Evolutionary conservation across 2,888 invertebrate species (phyloP).

Genomic region (Agrochola lota): DNA sequence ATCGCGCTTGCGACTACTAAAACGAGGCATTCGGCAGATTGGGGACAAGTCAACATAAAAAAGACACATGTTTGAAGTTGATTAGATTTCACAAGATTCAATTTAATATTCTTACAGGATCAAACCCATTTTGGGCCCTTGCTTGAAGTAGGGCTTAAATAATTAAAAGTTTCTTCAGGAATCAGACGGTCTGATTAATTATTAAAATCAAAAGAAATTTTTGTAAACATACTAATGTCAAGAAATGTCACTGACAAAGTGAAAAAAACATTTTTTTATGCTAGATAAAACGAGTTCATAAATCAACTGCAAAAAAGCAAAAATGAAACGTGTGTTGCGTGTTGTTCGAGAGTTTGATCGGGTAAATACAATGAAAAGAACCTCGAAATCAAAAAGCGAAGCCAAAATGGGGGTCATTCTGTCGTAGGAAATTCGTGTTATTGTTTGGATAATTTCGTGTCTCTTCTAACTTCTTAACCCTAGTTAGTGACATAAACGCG

Average conservation of each 20-base stretch:
- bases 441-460: no score
- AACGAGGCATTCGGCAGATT: background rate
- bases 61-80: background rate
- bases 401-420: no score
- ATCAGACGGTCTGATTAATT: background rate
- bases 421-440: background rate
- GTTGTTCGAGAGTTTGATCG: background rate
- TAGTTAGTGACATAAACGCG: background rate
- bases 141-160: background rate
- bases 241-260: background rate
- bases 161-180: background rate
- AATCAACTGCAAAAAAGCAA: background rate
- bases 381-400: background rate
- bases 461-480: no score
- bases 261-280: no score
- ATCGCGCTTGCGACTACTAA: background rate
- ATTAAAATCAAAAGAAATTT: background rate
- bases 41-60: background rate
- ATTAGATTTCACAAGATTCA: background rate
- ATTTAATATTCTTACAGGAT: background rate
- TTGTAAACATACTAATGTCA: background rate
- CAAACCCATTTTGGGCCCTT: background rate
- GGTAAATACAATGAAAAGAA: background rate
- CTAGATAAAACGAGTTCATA: background rate
- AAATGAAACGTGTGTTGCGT: background rate